Evolutionary conservation across 2,797 vertebrate genomes (phyloP), one percentile per base, ranked within the genome.

Genomic region (Luscinia megarhynchos): DNA sequence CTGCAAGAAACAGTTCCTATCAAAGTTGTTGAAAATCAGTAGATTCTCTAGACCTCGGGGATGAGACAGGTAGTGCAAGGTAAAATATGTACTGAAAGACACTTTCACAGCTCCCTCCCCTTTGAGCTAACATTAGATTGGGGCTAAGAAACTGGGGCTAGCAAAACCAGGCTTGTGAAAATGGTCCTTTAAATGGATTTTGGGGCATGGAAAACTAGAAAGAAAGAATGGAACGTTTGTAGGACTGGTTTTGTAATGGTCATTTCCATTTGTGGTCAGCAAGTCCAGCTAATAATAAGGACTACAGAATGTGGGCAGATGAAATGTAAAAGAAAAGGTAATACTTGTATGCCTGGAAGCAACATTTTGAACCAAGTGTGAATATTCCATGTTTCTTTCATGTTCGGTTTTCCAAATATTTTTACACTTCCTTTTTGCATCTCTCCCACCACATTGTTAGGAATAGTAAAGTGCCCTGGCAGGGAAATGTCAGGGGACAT

Each of bases 71-170:
- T 85, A 85, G 58, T 72, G 62, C 26, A 68, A 92, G 73, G 73
- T 89, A 87, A 86, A 89, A 87, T 75, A 30, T 9, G 8, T 51
- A 72, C 22, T 67, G 64, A 40, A 32, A 87, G 51, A 61, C 8
- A 1, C 43, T 80, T 95, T 93, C 77, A 79, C 69, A 5, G 87
- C 63, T 91, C 72, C 83, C 91, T 93, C 82, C 73, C 63, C 76
- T 93, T 51, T 58, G 87, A 93, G 81, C 84, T 95, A 94, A 90
- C 69, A 93, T 96, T 93, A 93, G 94, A 87, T 0, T 64, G 50
- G 92, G 79, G 54, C 26, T 75, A 69, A 61, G 84, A 94, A 93
- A 82, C 74, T 91, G 89, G 76, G 77, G 43, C 80, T 93, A 66
- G 67, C 43, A 51, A 77, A 91, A 90, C 7, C 36, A 93, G 27